A percentile compares a stretch with the other conserved stretches of the same genome.
Evolutionary conservation across 2,113 vertebrate species (phyloP).

Genomic region (Lepus americanus): DNA sequence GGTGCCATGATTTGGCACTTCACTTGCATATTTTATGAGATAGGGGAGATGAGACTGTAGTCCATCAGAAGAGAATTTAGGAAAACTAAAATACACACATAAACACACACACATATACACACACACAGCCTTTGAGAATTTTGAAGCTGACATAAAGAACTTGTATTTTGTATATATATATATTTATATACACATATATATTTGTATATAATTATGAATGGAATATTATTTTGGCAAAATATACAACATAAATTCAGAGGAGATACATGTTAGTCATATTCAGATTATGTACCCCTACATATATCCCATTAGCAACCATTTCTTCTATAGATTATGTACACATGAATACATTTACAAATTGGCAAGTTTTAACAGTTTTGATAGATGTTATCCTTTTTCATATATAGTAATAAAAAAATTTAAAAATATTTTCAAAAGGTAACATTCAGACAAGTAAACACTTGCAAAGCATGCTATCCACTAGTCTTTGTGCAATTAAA

Average conservation of each 20-base stretch:
- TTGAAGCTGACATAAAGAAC: not conserved
- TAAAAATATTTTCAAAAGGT: not conserved
- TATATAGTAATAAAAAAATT: not conserved
- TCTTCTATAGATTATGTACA: not conserved
- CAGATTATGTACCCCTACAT: not conserved
- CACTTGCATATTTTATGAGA: slow-evolving; percentile 56
- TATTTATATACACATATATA: not conserved
- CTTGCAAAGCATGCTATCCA: not conserved
- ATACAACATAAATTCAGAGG: not conserved
- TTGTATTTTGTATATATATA: not conserved
- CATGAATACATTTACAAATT: not conserved
- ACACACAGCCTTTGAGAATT: not conserved
- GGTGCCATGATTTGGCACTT: slow-evolving; percentile 66
- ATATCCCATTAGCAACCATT: not conserved
- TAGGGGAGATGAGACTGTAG: not conserved
- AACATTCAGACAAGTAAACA: not conserved
- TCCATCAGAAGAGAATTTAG: slow-evolving; percentile 20
- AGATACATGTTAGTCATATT: not conserved
- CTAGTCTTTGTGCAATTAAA: not conserved
- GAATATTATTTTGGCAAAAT: not conserved
- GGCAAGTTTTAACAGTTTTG: not conserved
- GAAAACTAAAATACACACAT: not conserved
- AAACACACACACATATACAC: not conserved
- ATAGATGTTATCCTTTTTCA: not conserved
- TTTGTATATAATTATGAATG: not conserved